These are phyloP conservation scores for Strongylocentrotus purpuratus DNA, from an alignment of 35 echinoderm and acorn worm species.

Conservation along the genomic window DNA sequence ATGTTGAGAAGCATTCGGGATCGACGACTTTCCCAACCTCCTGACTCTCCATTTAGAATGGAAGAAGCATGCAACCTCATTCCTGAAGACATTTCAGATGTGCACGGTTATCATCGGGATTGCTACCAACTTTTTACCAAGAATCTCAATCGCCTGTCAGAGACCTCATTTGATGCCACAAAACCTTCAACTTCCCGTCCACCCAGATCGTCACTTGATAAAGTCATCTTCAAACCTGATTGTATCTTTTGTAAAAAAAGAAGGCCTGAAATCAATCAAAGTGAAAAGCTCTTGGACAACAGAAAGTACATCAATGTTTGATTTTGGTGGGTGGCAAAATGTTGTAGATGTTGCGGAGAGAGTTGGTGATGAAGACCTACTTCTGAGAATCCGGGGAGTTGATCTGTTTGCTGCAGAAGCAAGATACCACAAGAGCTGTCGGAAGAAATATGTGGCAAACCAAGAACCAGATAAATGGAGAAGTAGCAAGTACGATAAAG, in stretches of 20 bases:
- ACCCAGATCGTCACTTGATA: neutral
- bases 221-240: conserved; percentile 31
- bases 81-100: conserved; percentile 53
- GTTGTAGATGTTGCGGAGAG: conserved; percentile 11
- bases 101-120: conserved; percentile 50
- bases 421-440: conserved; percentile 38
- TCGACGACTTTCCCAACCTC: neutral
- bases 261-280: neutral
- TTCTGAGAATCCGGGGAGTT: neutral
- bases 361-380: conserved; percentile 8
- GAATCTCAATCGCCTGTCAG: conserved; percentile 55
- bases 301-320: neutral
- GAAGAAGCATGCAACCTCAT: conserved; percentile 61
- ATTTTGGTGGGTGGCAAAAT: conserved; percentile 15
- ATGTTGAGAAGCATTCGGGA: conserved; percentile 18
- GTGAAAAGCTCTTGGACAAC: neutral
- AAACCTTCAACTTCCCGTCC: conserved; percentile 24
- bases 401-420: conserved; percentile 40
- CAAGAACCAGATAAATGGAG: conserved; percentile 5
- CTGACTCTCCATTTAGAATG: conserved; percentile 53
- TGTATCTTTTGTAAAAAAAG: conserved; percentile 67
- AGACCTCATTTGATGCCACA: neutral
- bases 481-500: neutral
- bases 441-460: neutral
- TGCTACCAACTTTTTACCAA: conserved; percentile 64